Percentiles rank a stretch among this genome's conserved stretches.
Conservation (phyloP, 2,888 invertebrate genomes). For the Liposcelis brunnea region DNA sequence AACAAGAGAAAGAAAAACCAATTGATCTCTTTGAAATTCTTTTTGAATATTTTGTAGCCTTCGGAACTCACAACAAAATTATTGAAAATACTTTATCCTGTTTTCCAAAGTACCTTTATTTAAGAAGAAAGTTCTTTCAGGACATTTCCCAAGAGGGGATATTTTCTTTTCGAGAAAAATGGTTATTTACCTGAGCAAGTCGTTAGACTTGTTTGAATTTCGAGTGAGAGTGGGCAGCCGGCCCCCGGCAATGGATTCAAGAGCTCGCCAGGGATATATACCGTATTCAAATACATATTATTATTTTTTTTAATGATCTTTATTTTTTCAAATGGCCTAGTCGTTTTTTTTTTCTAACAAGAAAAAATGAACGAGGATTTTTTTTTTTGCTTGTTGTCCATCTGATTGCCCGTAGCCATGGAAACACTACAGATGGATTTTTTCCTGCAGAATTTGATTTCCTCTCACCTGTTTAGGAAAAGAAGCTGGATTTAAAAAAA, state of each 20-base stretch:
- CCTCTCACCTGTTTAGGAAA: too few relatives aligned
- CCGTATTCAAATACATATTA: slow-evolving; percentile 5
- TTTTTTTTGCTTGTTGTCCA: too few relatives aligned
- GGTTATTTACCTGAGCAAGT: slow-evolving; percentile 9
- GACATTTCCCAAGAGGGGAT: slow-evolving; percentile 9
- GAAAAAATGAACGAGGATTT: too few relatives aligned
- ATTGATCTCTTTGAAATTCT: slow-evolving; percentile 6
- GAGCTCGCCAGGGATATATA: slow-evolving; percentile 3
- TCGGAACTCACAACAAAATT: slow-evolving; percentile 8
- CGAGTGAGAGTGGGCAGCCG: slow-evolving; percentile 5
- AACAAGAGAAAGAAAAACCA: slow-evolving; percentile 2
- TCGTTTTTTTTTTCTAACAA: too few relatives aligned
- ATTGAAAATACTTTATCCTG: slow-evolving; percentile 8
- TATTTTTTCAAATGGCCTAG: too few relatives aligned
- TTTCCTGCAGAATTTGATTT: too few relatives aligned
- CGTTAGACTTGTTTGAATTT: not conserved
- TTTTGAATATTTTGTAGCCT: slow-evolving; percentile 9
- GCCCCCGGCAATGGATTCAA: slow-evolving; percentile 1
- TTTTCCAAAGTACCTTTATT: slow-evolving; percentile 9
- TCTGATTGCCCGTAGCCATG: too few relatives aligned
- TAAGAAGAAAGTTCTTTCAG: slow-evolving; percentile 10
- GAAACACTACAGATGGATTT: too few relatives aligned
- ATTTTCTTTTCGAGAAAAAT: slow-evolving; percentile 6
- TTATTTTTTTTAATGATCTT: slow-evolving; percentile 7
- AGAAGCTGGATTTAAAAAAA: too few relatives aligned